These are phyloP conservation scores for Sparus aurata DNA, from an alignment of 2,797 vertebrate species.

Conservation along the genomic window DNA sequence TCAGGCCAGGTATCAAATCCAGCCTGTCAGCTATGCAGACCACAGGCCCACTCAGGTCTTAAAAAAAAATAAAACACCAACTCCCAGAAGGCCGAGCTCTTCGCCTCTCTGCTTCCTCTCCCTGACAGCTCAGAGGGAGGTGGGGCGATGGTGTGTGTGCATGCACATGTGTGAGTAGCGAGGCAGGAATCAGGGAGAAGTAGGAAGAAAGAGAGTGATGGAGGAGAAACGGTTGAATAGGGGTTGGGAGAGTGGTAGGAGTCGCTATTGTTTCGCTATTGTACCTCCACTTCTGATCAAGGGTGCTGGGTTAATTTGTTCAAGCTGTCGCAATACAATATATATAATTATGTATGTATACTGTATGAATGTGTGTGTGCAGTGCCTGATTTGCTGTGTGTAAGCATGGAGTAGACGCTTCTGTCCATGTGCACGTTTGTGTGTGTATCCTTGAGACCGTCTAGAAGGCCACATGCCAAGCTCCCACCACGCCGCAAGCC, in stretches of 20 bases:
- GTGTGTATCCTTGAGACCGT: slow-evolving; percentile 16
- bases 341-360: too few relatives aligned
- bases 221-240: slow-evolving; percentile 29
- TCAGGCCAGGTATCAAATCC: slow-evolving; percentile 83
- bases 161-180: slow-evolving; percentile 1
- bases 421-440: not conserved
- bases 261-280: not conserved
- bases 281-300: slow-evolving; percentile 30
- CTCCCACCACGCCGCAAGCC: slow-evolving; percentile 34
- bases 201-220: slow-evolving; percentile 14
- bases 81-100: slow-evolving; percentile 77
- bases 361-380: slow-evolving; percentile 1
- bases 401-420: not conserved
- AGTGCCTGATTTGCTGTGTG: slow-evolving; percentile 6
- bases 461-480: slow-evolving; percentile 43
- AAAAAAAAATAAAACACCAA: slow-evolving; percentile 62
- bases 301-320: slow-evolving; percentile 25
- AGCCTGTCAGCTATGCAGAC: slow-evolving; percentile 74
- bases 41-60: slow-evolving; percentile 71
- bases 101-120: slow-evolving; percentile 50
- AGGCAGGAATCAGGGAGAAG: slow-evolving; percentile 1
- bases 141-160: slow-evolving; percentile 32
- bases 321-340: not conserved
- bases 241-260: slow-evolving; percentile 9
- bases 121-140: slow-evolving; percentile 68